Evolutionary conservation across 2,797 vertebrate genomes (phyloP), one percentile per base, ranked within the genome.

Genomic region (Eleutherodactylus coqui): DNA sequence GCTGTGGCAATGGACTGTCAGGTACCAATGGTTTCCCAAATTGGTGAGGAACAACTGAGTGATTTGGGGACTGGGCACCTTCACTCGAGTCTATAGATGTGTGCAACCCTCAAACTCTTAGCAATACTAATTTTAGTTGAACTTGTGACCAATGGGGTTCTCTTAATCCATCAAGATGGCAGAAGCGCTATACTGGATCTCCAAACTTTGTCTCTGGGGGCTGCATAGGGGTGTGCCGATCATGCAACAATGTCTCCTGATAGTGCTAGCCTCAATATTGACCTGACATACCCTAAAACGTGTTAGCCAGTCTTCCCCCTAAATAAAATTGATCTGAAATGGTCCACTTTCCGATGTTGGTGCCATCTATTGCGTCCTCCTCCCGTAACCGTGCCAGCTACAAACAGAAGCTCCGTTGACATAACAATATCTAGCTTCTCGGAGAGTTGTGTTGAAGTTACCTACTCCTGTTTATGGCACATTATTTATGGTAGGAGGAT

Each of bases 401-500:
- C 29, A 17, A 6, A 64, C 60, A 27, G 3, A 19, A 5, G 27
- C 29, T 17, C 29, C 14, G 6, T 32, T 64, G 60, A 16, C 13
- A 29, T 34, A 9, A 38, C 5, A 69, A 69, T 8, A 41, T n/a
- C 36, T n/a, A 13, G 21, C 19, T 11, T n/a, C 9, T 41, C 8
- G 19, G 67, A 70, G 67, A 11, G 9, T 41, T 41, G 36, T 41
- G 2, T 1, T 21, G 24, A 69, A 69, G 36, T 69, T 36, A 2
- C 34, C 2, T 60, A 9, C 64, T 32, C 67, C 36, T 70, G 1
- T 41, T 70, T 41, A 70, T 41, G 67, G 21, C 34, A 32, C 60
- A 41, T 70, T 70, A 70, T 82, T 82, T 32, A 53, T 75, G 72
- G 45, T 49, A 49, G 11, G 10, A 47, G 45, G 62, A 51, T 81